These are phyloP conservation scores for Chalcis sispes DNA, from an alignment of 2,888 invertebrate genomes.

Conservation along the genomic window DNA sequence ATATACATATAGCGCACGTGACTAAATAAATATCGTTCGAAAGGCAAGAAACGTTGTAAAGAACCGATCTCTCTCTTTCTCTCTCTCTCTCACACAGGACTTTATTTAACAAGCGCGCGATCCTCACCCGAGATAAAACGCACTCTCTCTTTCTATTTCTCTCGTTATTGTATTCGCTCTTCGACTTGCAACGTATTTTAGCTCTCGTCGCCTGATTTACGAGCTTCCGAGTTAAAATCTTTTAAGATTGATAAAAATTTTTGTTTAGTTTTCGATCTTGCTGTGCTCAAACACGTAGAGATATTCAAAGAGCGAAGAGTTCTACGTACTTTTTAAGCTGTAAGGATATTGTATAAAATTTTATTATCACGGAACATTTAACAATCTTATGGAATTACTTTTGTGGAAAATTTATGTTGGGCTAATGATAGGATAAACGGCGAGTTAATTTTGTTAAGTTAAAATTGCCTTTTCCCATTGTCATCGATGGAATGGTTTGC, in stretches of 20 bases:
- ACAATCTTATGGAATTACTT: background rate
- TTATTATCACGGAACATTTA: constrained; percentile 28
- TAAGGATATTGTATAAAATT: constrained; percentile 20
- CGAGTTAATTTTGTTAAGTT: no score
- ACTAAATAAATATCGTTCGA: no score
- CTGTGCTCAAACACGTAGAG: no score
- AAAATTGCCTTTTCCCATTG: no score
- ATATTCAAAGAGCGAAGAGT: background rate
- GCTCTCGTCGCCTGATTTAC: constrained; percentile 30
- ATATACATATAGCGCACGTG: no score
- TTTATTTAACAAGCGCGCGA: background rate
- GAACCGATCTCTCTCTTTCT: no score
- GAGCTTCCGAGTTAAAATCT: constrained; percentile 29
- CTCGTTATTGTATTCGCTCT: constrained; percentile 25
- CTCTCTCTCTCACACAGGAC: background rate
- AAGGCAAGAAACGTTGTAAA: no score
- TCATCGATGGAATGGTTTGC: no score
- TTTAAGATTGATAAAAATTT: constrained; percentile 11
- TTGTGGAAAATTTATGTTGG: constrained; percentile 28
- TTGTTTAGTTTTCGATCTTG: constrained; percentile 3
- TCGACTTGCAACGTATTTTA: background rate
- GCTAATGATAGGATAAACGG: no score
- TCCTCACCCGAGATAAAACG: background rate
- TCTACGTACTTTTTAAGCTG: no score
- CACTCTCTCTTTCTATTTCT: no score